Evolutionary conservation across 2,888 invertebrate genomes (phyloP).

Genomic region (Phragmatobia fuliginosa): DNA sequence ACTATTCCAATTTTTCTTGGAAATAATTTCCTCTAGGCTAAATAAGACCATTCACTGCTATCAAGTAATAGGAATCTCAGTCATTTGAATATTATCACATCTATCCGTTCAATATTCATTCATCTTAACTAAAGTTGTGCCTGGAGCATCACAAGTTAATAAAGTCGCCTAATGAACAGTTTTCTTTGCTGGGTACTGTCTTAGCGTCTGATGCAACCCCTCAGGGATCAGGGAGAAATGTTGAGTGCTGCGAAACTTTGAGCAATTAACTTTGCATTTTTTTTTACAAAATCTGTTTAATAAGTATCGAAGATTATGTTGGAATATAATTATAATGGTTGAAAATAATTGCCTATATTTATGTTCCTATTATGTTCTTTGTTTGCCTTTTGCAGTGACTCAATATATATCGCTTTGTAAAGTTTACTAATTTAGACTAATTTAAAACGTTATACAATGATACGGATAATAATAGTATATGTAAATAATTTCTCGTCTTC

Average conservation of each 20-base stretch:
- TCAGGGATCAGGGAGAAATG: slow-evolving; percentile 23
- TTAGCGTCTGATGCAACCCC: slow-evolving; percentile 37
- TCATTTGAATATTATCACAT: slow-evolving; percentile 3
- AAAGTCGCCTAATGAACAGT: slow-evolving; percentile 66
- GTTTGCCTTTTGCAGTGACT: neutral
- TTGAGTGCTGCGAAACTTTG: neutral
- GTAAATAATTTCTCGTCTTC: too few species aligned
- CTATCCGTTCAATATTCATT: slow-evolving; percentile 11
- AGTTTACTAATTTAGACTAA: too few species aligned
- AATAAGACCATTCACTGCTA: neutral
- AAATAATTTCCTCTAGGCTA: neutral
- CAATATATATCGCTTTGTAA: neutral
- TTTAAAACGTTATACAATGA: neutral
- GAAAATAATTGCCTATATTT: neutral
- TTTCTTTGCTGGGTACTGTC: slow-evolving; percentile 57
- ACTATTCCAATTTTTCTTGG: neutral
- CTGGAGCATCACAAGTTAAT: slow-evolving; percentile 58
- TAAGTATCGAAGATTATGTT: neutral
- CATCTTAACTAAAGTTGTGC: slow-evolving; percentile 20
- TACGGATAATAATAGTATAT: too few species aligned
- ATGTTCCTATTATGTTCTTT: neutral
- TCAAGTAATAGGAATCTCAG: neutral
- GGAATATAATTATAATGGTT: neutral
- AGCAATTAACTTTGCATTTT: slow-evolving; percentile 1
- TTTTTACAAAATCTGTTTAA: neutral